Base-by-base conservation (phyloP, 2,888 invertebrate species). In the Horisme vitalbata region DNA sequence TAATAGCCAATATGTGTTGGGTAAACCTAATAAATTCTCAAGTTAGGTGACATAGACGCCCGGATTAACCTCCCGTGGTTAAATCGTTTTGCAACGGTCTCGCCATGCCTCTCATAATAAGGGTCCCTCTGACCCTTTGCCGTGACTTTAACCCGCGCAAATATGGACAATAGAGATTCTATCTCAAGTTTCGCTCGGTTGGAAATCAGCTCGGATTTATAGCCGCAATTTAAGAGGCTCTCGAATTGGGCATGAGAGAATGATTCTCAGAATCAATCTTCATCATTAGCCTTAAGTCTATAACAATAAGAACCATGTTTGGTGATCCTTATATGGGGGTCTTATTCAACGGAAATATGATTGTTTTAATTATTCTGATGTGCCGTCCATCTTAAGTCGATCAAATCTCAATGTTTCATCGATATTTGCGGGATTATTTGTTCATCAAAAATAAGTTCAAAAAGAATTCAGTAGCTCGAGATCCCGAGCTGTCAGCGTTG, bases 131-230 rank as follows among this genome's bases (percentile, higher is more conserved):
- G 83, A 83, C 82, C 81, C 72, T 68, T 56, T 61, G 66, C 18
- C 68, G 68, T 68, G 69, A 71, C 63, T 65, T 52, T 67, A 70
- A 71, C 63, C 63, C 55, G 59, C 53, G 73, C 79, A 73, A 79
- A 79, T 81, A 81, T 73, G 79, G 81, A 65, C 71, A 62, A 59
- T 62, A 53, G 63, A 67, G 81, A 81, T 80, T 63, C 63, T 79
- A 81, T 80, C 80, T 68, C 44, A 53, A 57, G 67, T 71, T 81
- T 80, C 81, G 74, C 81, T 81, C 81, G 81, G 71, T 75, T 64
- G 63, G 61, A 53, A 61, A 68, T 68, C 65, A 63, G 57, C 58
- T 59, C 56, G 54, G 65, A 67, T 69, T 69, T 68, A 67, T 65
- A 52, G 59, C 55, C 55, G 61, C 65, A 63, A 70, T 71, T 68